Evolutionary conservation across 1,140 invertebrate species (phyloP).

Genomic region (Mylabris phalerata): DNA sequence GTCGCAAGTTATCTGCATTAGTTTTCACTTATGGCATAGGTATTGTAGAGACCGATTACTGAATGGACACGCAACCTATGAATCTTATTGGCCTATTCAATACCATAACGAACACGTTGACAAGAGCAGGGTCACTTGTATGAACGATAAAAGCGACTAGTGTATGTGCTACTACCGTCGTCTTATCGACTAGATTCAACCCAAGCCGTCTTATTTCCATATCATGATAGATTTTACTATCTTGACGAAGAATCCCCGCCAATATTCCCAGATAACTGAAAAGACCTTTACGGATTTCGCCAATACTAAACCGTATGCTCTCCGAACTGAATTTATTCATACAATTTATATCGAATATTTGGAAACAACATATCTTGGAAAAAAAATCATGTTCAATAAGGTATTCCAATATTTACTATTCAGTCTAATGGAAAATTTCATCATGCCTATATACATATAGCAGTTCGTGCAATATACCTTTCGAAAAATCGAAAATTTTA

Average conservation of each 20-base stretch:
- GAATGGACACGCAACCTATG: not conserved
- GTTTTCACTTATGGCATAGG: too few species aligned
- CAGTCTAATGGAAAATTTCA: not conserved
- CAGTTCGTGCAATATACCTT: too few species aligned
- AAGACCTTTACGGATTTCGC: not conserved
- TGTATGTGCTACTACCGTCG: conserved; percentile 6
- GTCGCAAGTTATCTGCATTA: too few species aligned
- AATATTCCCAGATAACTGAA: conserved; percentile 1
- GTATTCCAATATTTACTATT: not conserved
- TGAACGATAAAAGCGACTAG: conserved; percentile 9
- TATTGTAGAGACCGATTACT: too few species aligned
- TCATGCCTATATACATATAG: too few species aligned
- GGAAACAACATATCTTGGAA: not conserved
- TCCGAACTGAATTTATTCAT: conserved; percentile 15
- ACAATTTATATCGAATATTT: conserved; percentile 1
- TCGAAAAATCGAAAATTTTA: too few species aligned
- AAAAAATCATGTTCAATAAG: conserved; percentile 8
- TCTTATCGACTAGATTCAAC: conserved; percentile 34
- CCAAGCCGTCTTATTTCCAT: conserved; percentile 38
- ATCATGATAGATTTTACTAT: conserved; percentile 36
- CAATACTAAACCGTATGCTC: conserved; percentile 4
- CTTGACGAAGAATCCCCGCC: conserved; percentile 7
- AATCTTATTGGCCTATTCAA: conserved; percentile 8
- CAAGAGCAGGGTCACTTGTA: conserved; percentile 8
- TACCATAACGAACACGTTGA: conserved; percentile 1